These are phyloP conservation scores for Drosophila macrospina DNA, from an alignment of 2,888 invertebrate species.

Conservation along the genomic window DNA sequence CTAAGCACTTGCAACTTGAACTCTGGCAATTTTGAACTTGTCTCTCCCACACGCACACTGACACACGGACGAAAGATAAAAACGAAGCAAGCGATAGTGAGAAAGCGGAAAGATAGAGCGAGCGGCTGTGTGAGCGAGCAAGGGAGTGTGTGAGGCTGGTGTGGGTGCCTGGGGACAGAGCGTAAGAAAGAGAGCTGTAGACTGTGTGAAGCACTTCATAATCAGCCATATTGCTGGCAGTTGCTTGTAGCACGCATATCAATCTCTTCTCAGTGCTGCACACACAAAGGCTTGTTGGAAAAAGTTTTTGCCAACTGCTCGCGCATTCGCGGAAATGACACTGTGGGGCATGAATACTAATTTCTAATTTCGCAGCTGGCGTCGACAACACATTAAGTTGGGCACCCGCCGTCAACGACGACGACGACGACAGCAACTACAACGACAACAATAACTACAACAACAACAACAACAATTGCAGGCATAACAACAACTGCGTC, in stretches of 20 bases:
- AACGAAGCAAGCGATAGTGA: too few relatives aligned
- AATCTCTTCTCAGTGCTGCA: conserved; percentile 56
- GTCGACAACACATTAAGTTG: conserved; percentile 75
- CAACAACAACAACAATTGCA: conserved; percentile 14
- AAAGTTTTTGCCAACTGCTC: conserved; percentile 59
- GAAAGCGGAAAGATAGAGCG: too few relatives aligned
- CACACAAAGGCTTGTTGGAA: conserved; percentile 51
- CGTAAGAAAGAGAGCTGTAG: background rate
- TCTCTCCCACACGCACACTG: conserved; percentile 25
- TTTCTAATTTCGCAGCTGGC: conserved; percentile 82
- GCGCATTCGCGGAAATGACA: conserved; percentile 82
- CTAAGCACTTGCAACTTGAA: conserved; percentile 66
- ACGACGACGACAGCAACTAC: conserved; percentile 9
- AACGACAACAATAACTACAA: conserved; percentile 16
- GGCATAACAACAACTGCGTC: too few relatives aligned
- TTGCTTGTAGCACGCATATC: conserved; percentile 57
- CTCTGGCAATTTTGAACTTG: conserved; percentile 70
- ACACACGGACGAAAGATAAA: background rate
- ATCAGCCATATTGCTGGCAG: conserved; percentile 65
- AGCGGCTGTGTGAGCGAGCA: too few relatives aligned
- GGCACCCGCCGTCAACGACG: conserved; percentile 21
- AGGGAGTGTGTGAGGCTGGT: background rate
- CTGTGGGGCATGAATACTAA: conserved; percentile 84
- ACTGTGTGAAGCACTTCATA: conserved; percentile 61
- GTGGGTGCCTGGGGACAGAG: too few relatives aligned